Conservation (phyloP, 2,113 vertebrate genomes). For the Climacteris rufus region DNA sequence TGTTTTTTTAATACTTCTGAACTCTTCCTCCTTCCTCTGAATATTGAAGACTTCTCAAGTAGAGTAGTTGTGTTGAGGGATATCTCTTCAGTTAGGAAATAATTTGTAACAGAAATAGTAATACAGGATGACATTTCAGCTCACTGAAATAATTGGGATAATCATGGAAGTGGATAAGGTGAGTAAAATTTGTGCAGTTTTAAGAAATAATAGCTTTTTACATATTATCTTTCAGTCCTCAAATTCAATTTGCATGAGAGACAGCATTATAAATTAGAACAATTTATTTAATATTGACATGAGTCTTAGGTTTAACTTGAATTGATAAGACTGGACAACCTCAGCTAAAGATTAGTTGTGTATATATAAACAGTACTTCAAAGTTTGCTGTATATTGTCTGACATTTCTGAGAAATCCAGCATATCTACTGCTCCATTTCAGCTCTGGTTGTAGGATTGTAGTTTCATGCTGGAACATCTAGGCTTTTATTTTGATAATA, state of each 20-base stretch:
- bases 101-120: conserved; percentile 34
- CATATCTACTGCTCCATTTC: background rate
- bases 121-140: conserved; percentile 12
- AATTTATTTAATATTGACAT: background rate
- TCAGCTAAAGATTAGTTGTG: background rate
- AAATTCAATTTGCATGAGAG: background rate
- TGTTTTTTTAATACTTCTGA: background rate
- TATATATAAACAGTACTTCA: background rate
- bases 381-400: background rate
- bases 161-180: background rate
- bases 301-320: background rate
- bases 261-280: background rate
- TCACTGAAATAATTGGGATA: background rate
- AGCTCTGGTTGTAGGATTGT: background rate
- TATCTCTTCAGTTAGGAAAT: conserved; percentile 34
- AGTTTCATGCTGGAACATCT: background rate
- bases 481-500: background rate
- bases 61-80: background rate
- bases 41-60: background rate
- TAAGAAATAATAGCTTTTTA: background rate
- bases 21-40: background rate
- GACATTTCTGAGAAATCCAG: background rate
- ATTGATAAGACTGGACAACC: background rate
- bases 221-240: background rate
- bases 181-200: background rate